These are phyloP conservation scores for Leptopterna dolabrata DNA, from an alignment of 2,888 invertebrate species.

Conservation along the genomic window DNA sequence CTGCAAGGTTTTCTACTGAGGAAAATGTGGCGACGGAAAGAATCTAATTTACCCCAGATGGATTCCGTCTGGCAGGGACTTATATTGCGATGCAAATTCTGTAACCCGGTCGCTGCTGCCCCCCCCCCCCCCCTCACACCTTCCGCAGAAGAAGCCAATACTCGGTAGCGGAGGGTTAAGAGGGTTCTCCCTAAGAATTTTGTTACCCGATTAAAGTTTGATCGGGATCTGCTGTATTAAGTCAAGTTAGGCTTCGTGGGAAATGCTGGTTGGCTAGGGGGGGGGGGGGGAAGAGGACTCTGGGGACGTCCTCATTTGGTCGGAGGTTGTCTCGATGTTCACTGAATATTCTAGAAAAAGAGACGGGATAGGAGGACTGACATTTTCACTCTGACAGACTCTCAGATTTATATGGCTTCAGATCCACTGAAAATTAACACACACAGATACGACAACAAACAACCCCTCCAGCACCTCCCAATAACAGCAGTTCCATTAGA, in stretches of 20 bases:
- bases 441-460: too few species aligned
- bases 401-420: too few species aligned
- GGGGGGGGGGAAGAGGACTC: neutral
- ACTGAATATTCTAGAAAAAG: neutral
- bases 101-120: neutral
- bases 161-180: neutral
- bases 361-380: too few species aligned
- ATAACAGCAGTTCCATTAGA: too few species aligned
- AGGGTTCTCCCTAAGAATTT: neutral
- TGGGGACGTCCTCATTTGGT: neutral
- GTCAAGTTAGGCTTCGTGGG: neutral
- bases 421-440: too few species aligned
- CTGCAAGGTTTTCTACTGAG: neutral
- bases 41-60: slow-evolving; percentile 28
- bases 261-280: too few species aligned
- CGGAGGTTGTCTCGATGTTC: neutral
- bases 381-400: too few species aligned
- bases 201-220: neutral
- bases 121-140: neutral
- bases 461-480: too few species aligned
- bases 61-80: neutral
- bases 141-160: neutral
- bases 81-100: neutral
- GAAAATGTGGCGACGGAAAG: neutral
- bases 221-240: neutral